These are phyloP conservation scores for Lathamus discolor DNA, from an alignment of 2,113 vertebrate genomes.

Conservation along the genomic window DNA sequence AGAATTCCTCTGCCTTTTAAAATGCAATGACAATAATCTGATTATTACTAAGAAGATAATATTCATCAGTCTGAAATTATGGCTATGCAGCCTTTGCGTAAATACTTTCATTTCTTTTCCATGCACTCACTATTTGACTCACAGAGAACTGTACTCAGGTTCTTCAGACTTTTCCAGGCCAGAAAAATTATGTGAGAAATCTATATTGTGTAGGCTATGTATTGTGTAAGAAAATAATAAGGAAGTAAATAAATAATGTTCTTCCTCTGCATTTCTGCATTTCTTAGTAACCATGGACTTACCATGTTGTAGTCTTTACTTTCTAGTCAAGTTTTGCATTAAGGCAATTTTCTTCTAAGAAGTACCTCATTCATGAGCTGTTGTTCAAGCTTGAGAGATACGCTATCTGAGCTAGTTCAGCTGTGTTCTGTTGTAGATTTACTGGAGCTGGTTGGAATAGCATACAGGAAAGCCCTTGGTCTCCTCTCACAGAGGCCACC, in stretches of 20 bases:
- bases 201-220: not conserved
- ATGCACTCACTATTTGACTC: not conserved
- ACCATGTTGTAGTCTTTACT: not conserved
- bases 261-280: not conserved
- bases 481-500: not conserved
- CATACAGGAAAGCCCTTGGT: not conserved
- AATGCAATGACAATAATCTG: not conserved
- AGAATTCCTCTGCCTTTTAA: not conserved
- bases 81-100: not conserved
- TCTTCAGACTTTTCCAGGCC: not conserved
- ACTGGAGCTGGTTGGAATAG: not conserved
- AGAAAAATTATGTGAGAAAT: not conserved
- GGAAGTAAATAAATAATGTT: not conserved
- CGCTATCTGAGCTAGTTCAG: not conserved
- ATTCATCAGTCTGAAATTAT: not conserved
- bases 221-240: not conserved
- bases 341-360: not conserved
- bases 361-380: not conserved
- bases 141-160: not conserved
- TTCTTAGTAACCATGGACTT: not conserved
- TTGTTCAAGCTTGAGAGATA: not conserved
- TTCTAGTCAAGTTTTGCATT: not conserved
- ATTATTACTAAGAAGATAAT: not conserved
- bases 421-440: not conserved
- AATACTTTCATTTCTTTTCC: not conserved